A percentile compares a stretch with the other conserved stretches of the same genome.
phyloP scores from a whole-genome alignment of 1,140 invertebrate species.

The Apis dorsata region DNA sequence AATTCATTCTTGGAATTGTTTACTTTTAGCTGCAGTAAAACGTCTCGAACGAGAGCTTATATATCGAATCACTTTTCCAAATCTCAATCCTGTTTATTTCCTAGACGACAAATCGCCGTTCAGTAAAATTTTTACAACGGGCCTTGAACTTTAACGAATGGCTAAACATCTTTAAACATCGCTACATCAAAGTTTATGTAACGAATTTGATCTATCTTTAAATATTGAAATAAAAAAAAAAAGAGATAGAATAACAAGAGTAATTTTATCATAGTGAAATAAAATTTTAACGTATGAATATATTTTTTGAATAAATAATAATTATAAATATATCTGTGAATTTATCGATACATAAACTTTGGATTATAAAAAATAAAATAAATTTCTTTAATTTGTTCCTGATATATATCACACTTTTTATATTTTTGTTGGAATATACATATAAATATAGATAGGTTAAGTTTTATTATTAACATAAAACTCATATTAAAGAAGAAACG shows the following conservation, averaged over 20 bases:
- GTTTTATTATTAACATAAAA: too few relatives aligned
- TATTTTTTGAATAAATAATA: too few relatives aligned
- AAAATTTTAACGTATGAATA: not conserved
- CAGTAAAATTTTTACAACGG: not conserved
- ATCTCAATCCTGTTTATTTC: slow-evolving; percentile 10
- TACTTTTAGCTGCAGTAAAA: slow-evolving; percentile 2
- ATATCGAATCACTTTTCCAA: not conserved
- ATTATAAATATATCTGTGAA: too few relatives aligned
- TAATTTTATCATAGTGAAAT: not conserved
- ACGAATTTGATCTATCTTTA: not conserved
- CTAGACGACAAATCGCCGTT: slow-evolving; percentile 11
- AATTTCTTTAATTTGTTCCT: too few relatives aligned
- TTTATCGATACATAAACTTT: too few relatives aligned
- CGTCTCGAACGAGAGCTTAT: not conserved
- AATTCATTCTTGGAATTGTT: slow-evolving; percentile 27
- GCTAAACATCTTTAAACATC: not conserved
- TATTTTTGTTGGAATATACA: too few relatives aligned
- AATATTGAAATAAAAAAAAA: not conserved
- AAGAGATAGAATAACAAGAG: not conserved
- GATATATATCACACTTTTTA: too few relatives aligned
- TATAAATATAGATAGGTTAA: too few relatives aligned
- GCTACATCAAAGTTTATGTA: not conserved
- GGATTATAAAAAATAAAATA: too few relatives aligned
- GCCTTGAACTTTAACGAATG: not conserved
- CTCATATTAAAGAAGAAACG: too few relatives aligned